Conservation (phyloP, 2,797 vertebrate genomes). For the Staurois parvus region DNA sequence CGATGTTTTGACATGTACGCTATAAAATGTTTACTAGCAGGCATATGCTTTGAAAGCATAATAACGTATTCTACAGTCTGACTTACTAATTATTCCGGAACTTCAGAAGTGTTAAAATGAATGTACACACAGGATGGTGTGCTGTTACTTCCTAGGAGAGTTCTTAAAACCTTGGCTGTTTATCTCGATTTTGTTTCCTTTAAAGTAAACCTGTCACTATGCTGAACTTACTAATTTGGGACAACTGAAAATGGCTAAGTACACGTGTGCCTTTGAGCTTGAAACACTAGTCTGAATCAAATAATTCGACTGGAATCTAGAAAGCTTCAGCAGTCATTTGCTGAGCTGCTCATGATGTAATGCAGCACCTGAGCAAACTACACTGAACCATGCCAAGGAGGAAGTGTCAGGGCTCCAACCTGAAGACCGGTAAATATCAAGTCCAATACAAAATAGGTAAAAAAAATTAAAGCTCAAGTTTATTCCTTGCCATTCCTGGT, state of each 20-base stretch:
- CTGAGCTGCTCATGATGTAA: too few relatives aligned
- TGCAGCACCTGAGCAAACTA: too few relatives aligned
- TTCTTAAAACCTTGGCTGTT: background rate
- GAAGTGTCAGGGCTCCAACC: too few relatives aligned
- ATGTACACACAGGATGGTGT: slow-evolving; percentile 13
- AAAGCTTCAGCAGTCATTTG: too few relatives aligned
- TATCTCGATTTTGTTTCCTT: background rate
- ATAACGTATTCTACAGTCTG: slow-evolving; percentile 26
- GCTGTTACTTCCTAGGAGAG: background rate
- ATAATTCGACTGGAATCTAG: too few relatives aligned
- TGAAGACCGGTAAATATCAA: too few relatives aligned
- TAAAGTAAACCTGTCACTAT: background rate
- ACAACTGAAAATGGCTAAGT: background rate
- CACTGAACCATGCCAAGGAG: too few relatives aligned
- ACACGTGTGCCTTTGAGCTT: background rate
- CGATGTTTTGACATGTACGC: slow-evolving; percentile 55
- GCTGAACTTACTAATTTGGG: background rate
- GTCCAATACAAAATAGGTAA: too few relatives aligned
- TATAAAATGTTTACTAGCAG: slow-evolving; percentile 53
- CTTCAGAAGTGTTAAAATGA: slow-evolving; percentile 9
- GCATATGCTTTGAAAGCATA: slow-evolving; percentile 47
- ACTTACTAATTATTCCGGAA: slow-evolving; percentile 26
- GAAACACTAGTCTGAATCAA: too few relatives aligned
- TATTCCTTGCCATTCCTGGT: too few relatives aligned
- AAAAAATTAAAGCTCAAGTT: too few relatives aligned